Evolutionary conservation across 1,140 invertebrate species (phyloP).

Genomic region (Propsilocerus akamusi): DNA sequence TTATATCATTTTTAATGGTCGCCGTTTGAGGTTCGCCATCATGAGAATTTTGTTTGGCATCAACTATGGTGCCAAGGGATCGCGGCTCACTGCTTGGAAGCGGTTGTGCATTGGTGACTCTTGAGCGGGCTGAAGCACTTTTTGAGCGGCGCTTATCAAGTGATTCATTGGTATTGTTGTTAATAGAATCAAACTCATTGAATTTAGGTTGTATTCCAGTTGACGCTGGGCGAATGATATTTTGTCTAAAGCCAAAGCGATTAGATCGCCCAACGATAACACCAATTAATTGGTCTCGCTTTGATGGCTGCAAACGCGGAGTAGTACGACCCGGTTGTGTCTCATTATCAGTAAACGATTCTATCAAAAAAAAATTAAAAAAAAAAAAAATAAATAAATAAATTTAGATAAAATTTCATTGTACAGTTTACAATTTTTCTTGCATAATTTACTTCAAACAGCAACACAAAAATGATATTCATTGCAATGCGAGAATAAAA

Average conservation of each 20-base stretch:
- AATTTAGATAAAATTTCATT: too few species aligned
- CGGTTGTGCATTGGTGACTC: background rate
- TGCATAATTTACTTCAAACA: too few species aligned
- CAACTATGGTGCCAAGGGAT: background rate
- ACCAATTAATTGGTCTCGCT: constrained; percentile 7
- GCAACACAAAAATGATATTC: too few species aligned
- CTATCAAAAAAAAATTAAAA: constrained; percentile 18
- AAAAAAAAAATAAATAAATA: constrained; percentile 1
- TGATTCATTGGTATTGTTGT: constrained; percentile 10
- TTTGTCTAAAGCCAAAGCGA: constrained; percentile 21
- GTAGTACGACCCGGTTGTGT: background rate
- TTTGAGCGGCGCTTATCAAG: constrained; percentile 22
- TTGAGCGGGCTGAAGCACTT: constrained; percentile 13
- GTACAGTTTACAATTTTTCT: too few species aligned
- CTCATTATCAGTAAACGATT: constrained; percentile 10
- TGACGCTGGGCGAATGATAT: constrained; percentile 18
- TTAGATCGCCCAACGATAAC: constrained; percentile 6
- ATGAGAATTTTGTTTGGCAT: background rate
- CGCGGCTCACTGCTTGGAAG: constrained; percentile 7
- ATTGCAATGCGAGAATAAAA: too few species aligned
- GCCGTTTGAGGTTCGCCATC: background rate
- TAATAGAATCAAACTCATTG: constrained; percentile 12
- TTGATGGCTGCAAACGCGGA: constrained; percentile 7
- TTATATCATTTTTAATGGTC: background rate
- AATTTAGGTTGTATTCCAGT: constrained; percentile 10